Percentiles rank a stretch among this genome's conserved stretches.
Conservation (phyloP, 2,797 vertebrate genomes). For the Ctenopoma multispine region DNA sequence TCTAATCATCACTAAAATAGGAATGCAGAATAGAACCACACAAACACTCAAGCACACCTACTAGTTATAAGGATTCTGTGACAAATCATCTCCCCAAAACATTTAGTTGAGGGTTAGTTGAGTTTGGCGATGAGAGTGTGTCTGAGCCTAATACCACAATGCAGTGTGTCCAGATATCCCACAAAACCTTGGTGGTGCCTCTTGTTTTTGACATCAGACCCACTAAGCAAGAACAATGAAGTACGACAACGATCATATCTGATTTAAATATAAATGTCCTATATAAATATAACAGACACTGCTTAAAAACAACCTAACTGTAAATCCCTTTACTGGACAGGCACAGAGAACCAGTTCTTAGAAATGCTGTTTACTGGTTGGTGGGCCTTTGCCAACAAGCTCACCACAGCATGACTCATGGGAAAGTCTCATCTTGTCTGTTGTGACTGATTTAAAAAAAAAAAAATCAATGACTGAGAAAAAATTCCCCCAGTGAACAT, state of each 20-base stretch:
- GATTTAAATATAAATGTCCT: slow-evolving; percentile 16
- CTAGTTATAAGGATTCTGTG: too few relatives aligned
- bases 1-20: too few relatives aligned
- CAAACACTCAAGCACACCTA: too few relatives aligned
- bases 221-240: slow-evolving; percentile 45
- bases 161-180: slow-evolving; percentile 32
- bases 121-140: slow-evolving; percentile 4
- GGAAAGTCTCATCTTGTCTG: slow-evolving; percentile 64
- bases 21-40: too few relatives aligned
- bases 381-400: slow-evolving; percentile 6
- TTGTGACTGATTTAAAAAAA: slow-evolving; percentile 13
- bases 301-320: not conserved
- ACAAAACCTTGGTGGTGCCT: slow-evolving; percentile 30
- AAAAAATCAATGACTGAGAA: slow-evolving; percentile 27
- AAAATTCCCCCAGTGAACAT: slow-evolving; percentile 37
- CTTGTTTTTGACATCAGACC: slow-evolving; percentile 25
- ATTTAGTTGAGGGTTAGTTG: not conserved
- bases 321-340: slow-evolving; percentile 1
- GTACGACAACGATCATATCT: slow-evolving; percentile 18
- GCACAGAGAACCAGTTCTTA: slow-evolving; percentile 37
- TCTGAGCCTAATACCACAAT: slow-evolving; percentile 19
- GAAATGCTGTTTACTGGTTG: slow-evolving; percentile 20
- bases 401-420: slow-evolving; percentile 59
- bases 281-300: not conserved
- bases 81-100: not conserved